phyloP scores from a whole-genome alignment of 2,888 invertebrate species.

The Antitype chi region DNA sequence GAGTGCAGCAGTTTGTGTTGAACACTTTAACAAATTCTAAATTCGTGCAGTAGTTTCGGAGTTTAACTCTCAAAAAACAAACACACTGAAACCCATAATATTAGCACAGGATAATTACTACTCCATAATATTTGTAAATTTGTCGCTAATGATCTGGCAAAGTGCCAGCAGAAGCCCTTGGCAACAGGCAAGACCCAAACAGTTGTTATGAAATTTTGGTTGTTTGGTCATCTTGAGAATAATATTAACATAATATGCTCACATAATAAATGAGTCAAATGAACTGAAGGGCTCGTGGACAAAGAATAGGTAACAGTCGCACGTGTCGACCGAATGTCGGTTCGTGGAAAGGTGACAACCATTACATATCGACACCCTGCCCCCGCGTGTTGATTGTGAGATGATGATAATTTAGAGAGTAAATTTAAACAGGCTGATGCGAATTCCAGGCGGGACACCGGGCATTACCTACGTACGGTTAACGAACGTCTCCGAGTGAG shows the following conservation, averaged over 20 bases:
- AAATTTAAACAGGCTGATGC: background rate
- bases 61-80: constrained; percentile 14
- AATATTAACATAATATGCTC: background rate
- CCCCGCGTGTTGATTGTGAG: no score
- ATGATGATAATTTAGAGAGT: background rate
- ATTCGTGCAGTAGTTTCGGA: constrained; percentile 26
- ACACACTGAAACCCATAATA: constrained; percentile 16
- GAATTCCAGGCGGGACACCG: background rate
- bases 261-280: no score
- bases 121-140: constrained; percentile 46
- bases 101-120: constrained; percentile 34
- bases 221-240: background rate
- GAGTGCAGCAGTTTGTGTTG: background rate
- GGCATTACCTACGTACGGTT: background rate
- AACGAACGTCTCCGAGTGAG: background rate
- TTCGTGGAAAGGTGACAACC: no score
- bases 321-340: no score
- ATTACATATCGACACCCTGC: no score
- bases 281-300: no score
- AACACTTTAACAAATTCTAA: constrained; percentile 14
- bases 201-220: constrained; percentile 17
- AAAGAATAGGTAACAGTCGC: no score
- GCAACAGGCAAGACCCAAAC: constrained; percentile 11
- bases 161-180: constrained; percentile 13
- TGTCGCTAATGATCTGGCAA: constrained; percentile 48